Conservation (phyloP, 2,797 vertebrate genomes). For the Chelonia mydas region DNA sequence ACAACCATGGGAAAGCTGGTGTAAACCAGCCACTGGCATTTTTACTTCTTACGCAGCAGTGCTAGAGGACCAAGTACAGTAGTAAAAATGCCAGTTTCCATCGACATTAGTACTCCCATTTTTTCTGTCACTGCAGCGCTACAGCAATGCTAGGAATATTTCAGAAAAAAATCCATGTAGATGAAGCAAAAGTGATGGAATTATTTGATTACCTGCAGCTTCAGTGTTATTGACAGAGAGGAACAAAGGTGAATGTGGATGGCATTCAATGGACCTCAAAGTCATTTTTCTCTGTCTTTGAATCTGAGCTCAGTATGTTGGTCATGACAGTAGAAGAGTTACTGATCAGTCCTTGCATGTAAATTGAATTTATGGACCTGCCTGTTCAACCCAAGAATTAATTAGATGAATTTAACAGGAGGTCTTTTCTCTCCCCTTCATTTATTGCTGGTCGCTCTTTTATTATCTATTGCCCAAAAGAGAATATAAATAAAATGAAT, state of each 20-base stretch:
- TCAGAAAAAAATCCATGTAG: neutral
- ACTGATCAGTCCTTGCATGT: neutral
- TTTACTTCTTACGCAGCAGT: rapidly evolving
- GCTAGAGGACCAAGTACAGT: neutral
- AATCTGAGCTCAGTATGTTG: neutral
- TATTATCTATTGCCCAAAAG: neutral
- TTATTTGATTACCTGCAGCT: neutral
- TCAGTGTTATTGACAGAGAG: neutral
- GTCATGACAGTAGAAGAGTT: neutral
- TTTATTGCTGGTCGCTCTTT: neutral
- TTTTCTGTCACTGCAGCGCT: neutral
- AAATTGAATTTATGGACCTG: conserved; percentile 9
- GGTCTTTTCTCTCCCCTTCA: conserved; percentile 9
- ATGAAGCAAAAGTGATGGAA: neutral
- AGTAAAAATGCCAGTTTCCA: neutral
- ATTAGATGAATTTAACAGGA: conserved; percentile 3
- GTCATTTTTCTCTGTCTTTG: neutral
- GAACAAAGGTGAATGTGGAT: neutral
- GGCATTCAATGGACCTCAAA: neutral
- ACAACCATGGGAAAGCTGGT: neutral
- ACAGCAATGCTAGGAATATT: neutral
- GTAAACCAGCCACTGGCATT: neutral
- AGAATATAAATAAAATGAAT: neutral
- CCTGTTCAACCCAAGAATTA: conserved; percentile 19
- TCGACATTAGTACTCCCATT: neutral